Base-by-base conservation (phyloP, 2,888 invertebrate genomes). In the Lepidochrysops patricia region DNA sequence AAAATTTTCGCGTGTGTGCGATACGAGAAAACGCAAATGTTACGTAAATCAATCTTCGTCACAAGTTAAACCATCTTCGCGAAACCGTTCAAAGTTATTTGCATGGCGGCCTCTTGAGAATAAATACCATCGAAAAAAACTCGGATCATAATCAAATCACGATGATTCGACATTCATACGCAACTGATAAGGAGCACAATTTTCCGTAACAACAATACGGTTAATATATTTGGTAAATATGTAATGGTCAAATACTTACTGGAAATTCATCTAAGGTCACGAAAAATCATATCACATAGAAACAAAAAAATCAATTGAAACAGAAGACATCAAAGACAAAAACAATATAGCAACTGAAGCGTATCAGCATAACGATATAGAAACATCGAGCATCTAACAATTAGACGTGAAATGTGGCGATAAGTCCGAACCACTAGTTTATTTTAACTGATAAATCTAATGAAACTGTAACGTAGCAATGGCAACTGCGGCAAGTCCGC, bases 41-140 rank as follows among this genome's bases (percentile, higher is more conserved):
- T 54, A 54, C 54, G 32, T 32, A 29, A 54, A 32, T 32, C 54
- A 54, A 54, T 54, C 12, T 54, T 54, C 54, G 54, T 54, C 54
- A 54, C 19, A 54, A 43, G 35, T n/a, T n/a, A 13, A n/a, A 37
- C 15, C 23, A 3, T 54, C 29, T 32, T 9, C 54, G 27, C 29
- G 32, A 54, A 19, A 32, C 19, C 12, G 54, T 29, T 29, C 9
- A 13, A 29, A 32, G 15, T 12, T 43, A 43, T 54, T 54, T 52
- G 27, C 27, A 19, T 19, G 13, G 19, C 23, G 32, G 54, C 29
- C 29, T 19, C 29, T 54, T 54, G 12, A 29, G 15, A 19, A 19
- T 15, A 19, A 12, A 50, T 25, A 2, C n/a, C n/a, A n/a, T n/a
- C n/a, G n/a, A n/a, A n/a, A n/a, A n/a, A n/a, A n/a, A n/a, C n/a